phyloP scores from a whole-genome alignment of 2,888 invertebrate genomes.

The Seira musarum region DNA sequence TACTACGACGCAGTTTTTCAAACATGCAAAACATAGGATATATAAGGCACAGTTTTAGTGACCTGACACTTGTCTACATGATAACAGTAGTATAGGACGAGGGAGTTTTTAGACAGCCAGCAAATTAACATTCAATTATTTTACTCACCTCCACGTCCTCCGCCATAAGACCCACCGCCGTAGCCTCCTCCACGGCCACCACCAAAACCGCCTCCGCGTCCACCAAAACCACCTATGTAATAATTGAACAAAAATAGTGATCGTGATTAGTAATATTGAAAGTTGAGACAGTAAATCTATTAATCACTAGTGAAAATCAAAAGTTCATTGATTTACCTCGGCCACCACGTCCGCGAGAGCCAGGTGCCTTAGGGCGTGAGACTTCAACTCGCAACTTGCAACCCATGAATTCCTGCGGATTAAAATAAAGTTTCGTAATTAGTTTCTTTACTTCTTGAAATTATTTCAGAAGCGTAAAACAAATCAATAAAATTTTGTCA shows the following conservation, averaged over 20 bases:
- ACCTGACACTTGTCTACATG: conserved; percentile 56
- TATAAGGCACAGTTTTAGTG: conserved; percentile 54
- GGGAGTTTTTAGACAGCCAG: conserved; percentile 20
- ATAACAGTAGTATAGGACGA: conserved; percentile 42
- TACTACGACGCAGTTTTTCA: background rate
- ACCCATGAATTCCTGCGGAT: conserved; percentile 81
- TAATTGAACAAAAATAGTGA: conserved; percentile 7
- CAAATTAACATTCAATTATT: conserved; percentile 33
- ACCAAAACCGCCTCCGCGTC: conserved; percentile 77
- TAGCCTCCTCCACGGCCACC: conserved; percentile 80
- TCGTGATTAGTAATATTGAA: too few species aligned
- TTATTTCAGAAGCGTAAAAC: too few species aligned
- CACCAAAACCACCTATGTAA: conserved; percentile 61
- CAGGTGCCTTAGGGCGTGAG: conserved; percentile 76
- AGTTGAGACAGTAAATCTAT: too few species aligned
- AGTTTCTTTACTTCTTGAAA: too few species aligned
- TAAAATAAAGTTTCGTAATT: too few species aligned
- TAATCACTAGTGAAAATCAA: too few species aligned
- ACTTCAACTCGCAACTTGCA: conserved; percentile 91
- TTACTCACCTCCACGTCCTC: conserved; percentile 65
- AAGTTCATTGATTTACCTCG: conserved; percentile 44
- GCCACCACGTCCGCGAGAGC: conserved; percentile 67
- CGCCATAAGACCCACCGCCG: conserved; percentile 73
- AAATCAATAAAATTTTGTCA: too few species aligned
- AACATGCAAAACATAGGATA: conserved; percentile 15